phyloP scores from a whole-genome alignment of 2,113 vertebrate species.

The Dicaeum eximium region DNA sequence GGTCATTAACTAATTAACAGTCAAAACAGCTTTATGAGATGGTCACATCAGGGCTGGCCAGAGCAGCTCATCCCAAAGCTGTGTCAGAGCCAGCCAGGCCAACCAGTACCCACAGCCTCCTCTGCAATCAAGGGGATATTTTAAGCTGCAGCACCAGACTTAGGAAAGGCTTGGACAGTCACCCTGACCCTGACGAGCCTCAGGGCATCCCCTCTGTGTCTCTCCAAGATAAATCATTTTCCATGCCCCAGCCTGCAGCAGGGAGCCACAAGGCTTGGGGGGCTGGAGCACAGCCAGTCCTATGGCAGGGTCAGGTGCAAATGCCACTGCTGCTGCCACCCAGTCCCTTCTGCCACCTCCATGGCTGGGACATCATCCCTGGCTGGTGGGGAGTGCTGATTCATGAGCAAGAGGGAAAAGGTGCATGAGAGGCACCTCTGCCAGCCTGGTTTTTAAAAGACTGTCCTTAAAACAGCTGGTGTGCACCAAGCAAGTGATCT shows the following conservation, averaged over 20 bases:
- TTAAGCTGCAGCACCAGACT: background rate
- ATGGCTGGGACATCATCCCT: background rate
- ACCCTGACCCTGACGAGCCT: background rate
- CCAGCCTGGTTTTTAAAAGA: background rate
- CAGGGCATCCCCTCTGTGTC: background rate
- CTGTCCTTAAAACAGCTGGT: background rate
- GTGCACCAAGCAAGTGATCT: background rate
- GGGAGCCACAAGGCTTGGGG: background rate
- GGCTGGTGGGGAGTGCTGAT: background rate
- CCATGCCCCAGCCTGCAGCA: background rate
- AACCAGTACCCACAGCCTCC: background rate
- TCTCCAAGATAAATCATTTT: background rate
- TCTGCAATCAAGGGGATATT: background rate
- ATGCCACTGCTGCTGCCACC: background rate
- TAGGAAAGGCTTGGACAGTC: background rate
- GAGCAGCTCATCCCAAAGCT: background rate
- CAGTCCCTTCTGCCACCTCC: background rate
- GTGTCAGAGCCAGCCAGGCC: background rate
- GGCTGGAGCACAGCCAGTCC: background rate
- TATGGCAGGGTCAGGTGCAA: background rate
- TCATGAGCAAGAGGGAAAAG: background rate
- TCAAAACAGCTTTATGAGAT: background rate
- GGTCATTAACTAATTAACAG: constrained; percentile 39
- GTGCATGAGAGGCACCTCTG: background rate
- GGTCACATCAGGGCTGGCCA: background rate